Base-by-base conservation (phyloP, 2,888 invertebrate genomes). In the Eremobia ochroleuca region DNA sequence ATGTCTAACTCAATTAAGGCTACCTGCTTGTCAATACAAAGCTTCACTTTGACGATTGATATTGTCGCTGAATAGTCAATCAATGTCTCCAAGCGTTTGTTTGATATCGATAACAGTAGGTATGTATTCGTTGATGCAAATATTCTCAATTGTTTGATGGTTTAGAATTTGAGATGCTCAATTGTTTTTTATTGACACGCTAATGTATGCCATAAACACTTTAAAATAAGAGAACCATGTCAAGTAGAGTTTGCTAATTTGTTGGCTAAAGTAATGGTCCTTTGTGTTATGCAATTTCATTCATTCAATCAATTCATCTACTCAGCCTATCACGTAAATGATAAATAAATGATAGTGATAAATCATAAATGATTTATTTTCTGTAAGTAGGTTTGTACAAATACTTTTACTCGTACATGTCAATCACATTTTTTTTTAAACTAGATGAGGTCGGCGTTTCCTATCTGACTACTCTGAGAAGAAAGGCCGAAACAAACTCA, bases 31-130 rank as follows among this genome's bases (percentile, higher is more conserved):
- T 73, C 52, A 34, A 34, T 70, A 49, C 34, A 58, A 79, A 46
- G 69, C 15, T 55, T 15, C 43, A 73, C 25, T 66, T 74, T 43
- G 15, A 34, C 43, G 75, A 43, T 52, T n/a, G 59, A 78, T 59
- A 43, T 25, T 59, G 15, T 52, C 43, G 11, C 21, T 73, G 34
- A 66, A 46, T 65, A 25, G 2, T 37, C 40, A 52, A 66, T 52
- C 18, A 34, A 40, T 49, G n/a, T 37, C 25, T 55, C 4, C 0
- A 25, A 64, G 2, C n/a, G 4, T 43, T 72, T 15, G n/a, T 15
- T 28, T 21, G 18, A 43, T 37, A 15, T 8, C 4, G 77, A 25
- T 28, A 43, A n/a, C 18, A 34, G 0, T 31, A n/a, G 34, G 18
- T 13, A 49, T 13, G 1, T 66, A 18, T 46, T 46, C 5, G 18